Percentiles rank a stretch among this genome's conserved stretches.
Evolutionary conservation across 2,888 invertebrate species (phyloP).

Genomic region (Mythimna albipuncta): DNA sequence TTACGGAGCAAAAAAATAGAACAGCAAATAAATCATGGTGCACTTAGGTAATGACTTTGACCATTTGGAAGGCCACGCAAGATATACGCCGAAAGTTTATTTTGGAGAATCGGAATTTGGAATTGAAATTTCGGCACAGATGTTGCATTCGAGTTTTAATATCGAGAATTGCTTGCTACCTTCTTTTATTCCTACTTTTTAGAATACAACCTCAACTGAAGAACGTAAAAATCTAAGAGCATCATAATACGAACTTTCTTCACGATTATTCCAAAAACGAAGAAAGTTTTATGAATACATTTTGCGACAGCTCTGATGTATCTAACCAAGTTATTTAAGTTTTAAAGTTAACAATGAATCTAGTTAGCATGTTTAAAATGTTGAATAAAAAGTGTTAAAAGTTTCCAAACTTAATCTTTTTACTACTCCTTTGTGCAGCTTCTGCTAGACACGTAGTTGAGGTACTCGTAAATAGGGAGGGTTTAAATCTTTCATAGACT

Average conservation of each 20-base stretch:
- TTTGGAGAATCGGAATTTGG: constrained; percentile 6
- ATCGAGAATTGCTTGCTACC: not conserved
- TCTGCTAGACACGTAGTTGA: not conserved
- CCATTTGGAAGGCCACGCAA: constrained; percentile 23
- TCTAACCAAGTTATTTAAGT: constrained; percentile 34
- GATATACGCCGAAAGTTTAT: constrained; percentile 16
- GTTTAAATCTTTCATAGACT: constrained; percentile 6
- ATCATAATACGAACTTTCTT: not conserved
- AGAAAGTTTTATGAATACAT: constrained; percentile 24
- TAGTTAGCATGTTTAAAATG: constrained; percentile 41
- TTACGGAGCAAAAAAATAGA: constrained; percentile 42
- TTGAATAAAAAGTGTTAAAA: constrained; percentile 23
- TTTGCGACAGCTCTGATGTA: constrained; percentile 9
- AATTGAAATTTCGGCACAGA: constrained; percentile 11
- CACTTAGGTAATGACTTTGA: constrained; percentile 44
- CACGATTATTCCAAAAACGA: not conserved
- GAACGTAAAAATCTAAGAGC: not conserved
- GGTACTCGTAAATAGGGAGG: not conserved
- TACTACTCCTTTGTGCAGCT: constrained; percentile 24
- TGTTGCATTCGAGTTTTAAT: constrained; percentile 9
- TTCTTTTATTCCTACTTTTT: not conserved
- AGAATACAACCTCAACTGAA: not conserved
- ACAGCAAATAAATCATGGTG: constrained; percentile 35
- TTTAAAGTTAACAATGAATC: constrained; percentile 34
- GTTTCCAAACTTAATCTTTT: constrained; percentile 31